Base-by-base conservation (phyloP, 2,113 vertebrate genomes). In the Kryptolebias marmoratus region DNA sequence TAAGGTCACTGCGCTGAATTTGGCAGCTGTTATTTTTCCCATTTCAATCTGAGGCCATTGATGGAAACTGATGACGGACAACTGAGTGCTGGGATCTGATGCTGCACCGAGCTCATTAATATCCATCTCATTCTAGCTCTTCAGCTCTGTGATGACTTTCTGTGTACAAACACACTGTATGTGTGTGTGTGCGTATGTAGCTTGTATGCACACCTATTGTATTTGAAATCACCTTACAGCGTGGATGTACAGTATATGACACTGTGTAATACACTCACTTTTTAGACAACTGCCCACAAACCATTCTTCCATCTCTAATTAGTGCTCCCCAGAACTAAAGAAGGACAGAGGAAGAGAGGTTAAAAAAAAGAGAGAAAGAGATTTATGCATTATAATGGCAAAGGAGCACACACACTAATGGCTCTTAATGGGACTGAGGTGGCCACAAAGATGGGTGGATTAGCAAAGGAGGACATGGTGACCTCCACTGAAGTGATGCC, bases 401-500 rank as follows among this genome's bases (percentile, higher is more conserved):
- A 84, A 89, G 83, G 80, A 86, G 83, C 87, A 86, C 85, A 87
- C 85, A 84, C 82, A 73, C 89, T 92, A 95, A 95, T 92, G 89
- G 91, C 81, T 93, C 88, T 94, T 98, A 97, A 97, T 97, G 96
- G 96, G 93, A 94, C 92, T 88, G 93, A 94, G 95, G 94, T 90
- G 86, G 84, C 85, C 68, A 47, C 68, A 79, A 42, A 83, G 86
- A 84, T 77, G 88, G 82, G 84, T 75, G 82, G 68, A 84, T 65
- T 82, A 89, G 85, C 64, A 68, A 64, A 87, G 80, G 82, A 89
- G 88, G 94, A 94, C 94, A 91, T 90, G 94, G 81, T 96, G 96
- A 98, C 97, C 97, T 97, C 96, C 93, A 94, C 92, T 94, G 94
- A 95, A 95, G 86, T 93, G 96, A 94, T 94, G 93, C 89, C 95